Percentiles rank a stretch among this genome's conserved stretches.
phyloP scores from a whole-genome alignment of 2,113 vertebrate species.

The Gadus chalcogrammus region DNA sequence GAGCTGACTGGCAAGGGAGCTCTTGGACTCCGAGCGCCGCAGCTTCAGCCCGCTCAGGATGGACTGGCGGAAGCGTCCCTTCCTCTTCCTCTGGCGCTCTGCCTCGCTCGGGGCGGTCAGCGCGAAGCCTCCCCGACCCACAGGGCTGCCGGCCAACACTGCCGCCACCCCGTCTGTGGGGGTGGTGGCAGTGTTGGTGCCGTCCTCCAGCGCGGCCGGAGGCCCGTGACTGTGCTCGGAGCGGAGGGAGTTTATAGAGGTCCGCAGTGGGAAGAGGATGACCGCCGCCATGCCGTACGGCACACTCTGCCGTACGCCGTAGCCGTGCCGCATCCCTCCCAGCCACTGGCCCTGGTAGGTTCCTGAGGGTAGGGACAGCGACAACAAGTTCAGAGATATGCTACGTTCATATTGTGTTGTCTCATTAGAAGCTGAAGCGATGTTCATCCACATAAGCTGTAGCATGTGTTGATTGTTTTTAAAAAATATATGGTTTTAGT shows the following conservation, averaged over 20 bases:
- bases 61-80: slow-evolving; percentile 92
- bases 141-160: slow-evolving; percentile 83
- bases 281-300: slow-evolving; percentile 97
- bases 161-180: slow-evolving; percentile 74
- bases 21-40: slow-evolving; percentile 94
- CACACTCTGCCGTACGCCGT: slow-evolving; percentile 94
- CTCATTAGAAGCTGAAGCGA: no score
- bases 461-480: no score
- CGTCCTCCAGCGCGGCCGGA: slow-evolving; percentile 74
- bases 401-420: no score
- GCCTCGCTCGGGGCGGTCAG: slow-evolving; percentile 88
- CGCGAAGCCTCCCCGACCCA: slow-evolving; percentile 89
- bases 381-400: not conserved
- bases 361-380: slow-evolving; percentile 66
- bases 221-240: slow-evolving; percentile 94
- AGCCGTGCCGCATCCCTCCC: slow-evolving; percentile 94
- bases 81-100: slow-evolving; percentile 88
- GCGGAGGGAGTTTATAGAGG: slow-evolving; percentile 96
- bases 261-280: slow-evolving; percentile 94
- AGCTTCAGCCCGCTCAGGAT: slow-evolving; percentile 93
- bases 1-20: slow-evolving; percentile 94
- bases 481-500: no score
- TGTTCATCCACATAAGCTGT: no score
- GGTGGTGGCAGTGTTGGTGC: slow-evolving; percentile 30
- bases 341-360: slow-evolving; percentile 97